phyloP scores from a whole-genome alignment of 2,888 invertebrate genomes.

The Heliconius hortense region DNA sequence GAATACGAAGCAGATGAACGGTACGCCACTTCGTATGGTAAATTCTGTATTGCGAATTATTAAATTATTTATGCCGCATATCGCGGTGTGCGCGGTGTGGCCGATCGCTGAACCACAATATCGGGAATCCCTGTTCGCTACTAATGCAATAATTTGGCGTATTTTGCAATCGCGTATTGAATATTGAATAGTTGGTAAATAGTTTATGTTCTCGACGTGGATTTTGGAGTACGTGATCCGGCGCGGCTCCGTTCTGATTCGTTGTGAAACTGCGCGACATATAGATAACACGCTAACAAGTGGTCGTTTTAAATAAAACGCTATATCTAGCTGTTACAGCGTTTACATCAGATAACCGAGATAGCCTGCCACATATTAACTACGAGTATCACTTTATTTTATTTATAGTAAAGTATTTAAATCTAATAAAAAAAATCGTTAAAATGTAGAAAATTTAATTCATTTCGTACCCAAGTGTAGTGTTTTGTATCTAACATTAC shows the following conservation, averaged over 20 bases:
- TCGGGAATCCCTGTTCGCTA: constrained; percentile 81
- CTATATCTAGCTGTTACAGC: constrained; percentile 69
- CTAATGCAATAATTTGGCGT: constrained; percentile 83
- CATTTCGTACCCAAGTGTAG: not conserved
- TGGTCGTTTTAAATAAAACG: constrained; percentile 70
- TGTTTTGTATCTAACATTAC: not conserved
- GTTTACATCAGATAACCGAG: constrained; percentile 65
- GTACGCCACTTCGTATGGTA: constrained; percentile 80
- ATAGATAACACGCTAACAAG: constrained; percentile 73
- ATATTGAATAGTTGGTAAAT: constrained; percentile 81
- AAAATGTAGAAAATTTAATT: not conserved
- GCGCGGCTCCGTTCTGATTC: constrained; percentile 53
- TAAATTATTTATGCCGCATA: constrained; percentile 82
- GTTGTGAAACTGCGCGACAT: constrained; percentile 76
- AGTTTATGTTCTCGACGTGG: constrained; percentile 79
- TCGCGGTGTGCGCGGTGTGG: constrained; percentile 61
- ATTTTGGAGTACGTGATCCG: constrained; percentile 78
- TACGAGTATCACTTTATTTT: constrained; percentile 24
- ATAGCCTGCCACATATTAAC: constrained; percentile 51
- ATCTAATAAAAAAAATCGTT: not conserved
- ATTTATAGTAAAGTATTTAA: constrained; percentile 31
- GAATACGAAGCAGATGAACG: constrained; percentile 80
- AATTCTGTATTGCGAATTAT: constrained; percentile 82
- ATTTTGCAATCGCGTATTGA: constrained; percentile 82
- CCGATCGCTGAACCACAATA: constrained; percentile 80